A percentile compares a stretch with the other conserved stretches of the same genome.
Conservation (phyloP, 2,888 invertebrate species). For the Sarcophaga carnaria region DNA sequence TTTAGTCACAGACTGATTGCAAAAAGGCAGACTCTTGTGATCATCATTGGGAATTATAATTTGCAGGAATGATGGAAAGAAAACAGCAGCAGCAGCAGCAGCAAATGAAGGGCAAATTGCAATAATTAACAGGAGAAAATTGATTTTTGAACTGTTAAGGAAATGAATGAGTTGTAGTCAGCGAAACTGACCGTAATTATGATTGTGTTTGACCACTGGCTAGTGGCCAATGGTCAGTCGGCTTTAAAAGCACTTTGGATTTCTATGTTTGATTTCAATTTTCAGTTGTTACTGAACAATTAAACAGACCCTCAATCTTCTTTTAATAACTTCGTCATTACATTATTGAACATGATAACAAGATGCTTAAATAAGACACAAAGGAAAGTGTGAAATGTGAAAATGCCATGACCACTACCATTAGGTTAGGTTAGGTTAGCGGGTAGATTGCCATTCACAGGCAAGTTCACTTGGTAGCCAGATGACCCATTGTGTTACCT, state of each 20-base stretch:
- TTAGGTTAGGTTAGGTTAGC: too few species aligned
- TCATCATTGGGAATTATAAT: too few species aligned
- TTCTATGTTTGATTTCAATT: conserved; percentile 12
- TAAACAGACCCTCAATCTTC: neutral
- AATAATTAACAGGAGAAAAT: conserved; percentile 55
- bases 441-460: too few species aligned
- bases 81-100: neutral
- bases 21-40: too few species aligned
- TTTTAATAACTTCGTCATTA: too few species aligned
- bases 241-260: conserved; percentile 41
- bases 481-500: too few species aligned
- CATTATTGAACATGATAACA: too few species aligned
- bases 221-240: too few species aligned
- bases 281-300: conserved; percentile 33
- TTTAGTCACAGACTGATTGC: too few species aligned
- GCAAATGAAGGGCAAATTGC: conserved; percentile 5
- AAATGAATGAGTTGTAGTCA: neutral
- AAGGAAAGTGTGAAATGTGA: neutral
- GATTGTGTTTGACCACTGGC: neutral
- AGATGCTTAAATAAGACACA: neutral
- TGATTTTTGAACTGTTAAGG: conserved; percentile 32
- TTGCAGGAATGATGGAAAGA: neutral
- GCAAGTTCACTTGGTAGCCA: too few species aligned
- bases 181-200: neutral
- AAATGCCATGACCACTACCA: too few species aligned